Evolutionary conservation across 2,888 invertebrate species (phyloP).

Genomic region (Parasteatoda lunata): DNA sequence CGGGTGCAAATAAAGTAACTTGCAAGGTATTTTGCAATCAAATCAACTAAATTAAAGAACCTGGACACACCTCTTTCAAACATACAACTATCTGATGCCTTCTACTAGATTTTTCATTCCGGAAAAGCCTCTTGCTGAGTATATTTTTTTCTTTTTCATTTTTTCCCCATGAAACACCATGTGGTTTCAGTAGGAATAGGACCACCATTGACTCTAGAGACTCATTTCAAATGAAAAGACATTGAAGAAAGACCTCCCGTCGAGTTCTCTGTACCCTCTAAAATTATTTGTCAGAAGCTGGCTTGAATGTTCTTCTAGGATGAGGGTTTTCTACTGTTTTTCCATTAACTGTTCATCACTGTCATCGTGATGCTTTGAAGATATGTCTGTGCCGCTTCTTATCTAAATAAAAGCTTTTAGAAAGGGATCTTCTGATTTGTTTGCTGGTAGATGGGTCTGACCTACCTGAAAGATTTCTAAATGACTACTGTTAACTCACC

Average conservation of each 20-base stretch:
- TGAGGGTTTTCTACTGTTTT: slow-evolving; percentile 26
- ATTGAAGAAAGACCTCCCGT: neutral
- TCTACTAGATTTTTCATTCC: neutral
- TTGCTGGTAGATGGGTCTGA: too few species aligned
- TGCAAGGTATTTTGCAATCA: too few species aligned
- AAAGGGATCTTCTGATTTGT: too few species aligned
- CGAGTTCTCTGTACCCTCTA: neutral
- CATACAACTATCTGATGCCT: too few species aligned
- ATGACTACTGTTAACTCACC: too few species aligned
- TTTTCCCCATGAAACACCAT: neutral
- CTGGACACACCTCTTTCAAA: too few species aligned
- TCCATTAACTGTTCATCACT: slow-evolving; percentile 47
- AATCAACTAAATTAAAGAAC: too few species aligned
- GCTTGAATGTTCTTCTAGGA: slow-evolving; percentile 16
- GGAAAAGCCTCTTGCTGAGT: neutral
- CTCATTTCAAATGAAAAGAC: neutral
- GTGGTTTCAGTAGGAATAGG: neutral
- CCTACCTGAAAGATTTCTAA: too few species aligned
- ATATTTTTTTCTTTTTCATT: neutral
- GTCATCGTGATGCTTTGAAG: slow-evolving; percentile 37
- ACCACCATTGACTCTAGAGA: neutral
- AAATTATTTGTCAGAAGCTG: slow-evolving; percentile 11
- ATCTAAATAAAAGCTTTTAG: neutral
- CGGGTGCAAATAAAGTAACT: too few species aligned
- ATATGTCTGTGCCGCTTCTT: slow-evolving; percentile 6